Conservation (phyloP, 2,113 vertebrate species). For the Tursiops truncatus region DNA sequence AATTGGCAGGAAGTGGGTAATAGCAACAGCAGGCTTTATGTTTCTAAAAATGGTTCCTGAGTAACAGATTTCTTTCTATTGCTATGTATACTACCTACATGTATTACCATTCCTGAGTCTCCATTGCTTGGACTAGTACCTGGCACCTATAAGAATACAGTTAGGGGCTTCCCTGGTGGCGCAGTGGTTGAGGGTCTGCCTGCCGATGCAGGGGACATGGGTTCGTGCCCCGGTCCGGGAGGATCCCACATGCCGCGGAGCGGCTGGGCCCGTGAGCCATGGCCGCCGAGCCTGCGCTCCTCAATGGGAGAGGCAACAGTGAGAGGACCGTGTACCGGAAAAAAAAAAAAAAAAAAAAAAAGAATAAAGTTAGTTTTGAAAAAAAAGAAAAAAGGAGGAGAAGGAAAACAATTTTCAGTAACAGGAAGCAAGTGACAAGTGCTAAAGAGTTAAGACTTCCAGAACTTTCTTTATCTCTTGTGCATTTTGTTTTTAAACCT, state of each 20-base stretch:
- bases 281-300: too few relatives aligned
- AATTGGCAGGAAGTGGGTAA: background rate
- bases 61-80: background rate
- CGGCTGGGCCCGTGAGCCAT: too few relatives aligned
- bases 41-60: background rate
- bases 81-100: background rate
- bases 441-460: background rate
- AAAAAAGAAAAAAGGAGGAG: background rate
- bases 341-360: background rate
- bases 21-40: background rate
- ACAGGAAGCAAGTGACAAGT: background rate
- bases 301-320: too few relatives aligned
- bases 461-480: background rate
- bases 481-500: background rate
- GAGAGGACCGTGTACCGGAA: too few relatives aligned
- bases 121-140: background rate
- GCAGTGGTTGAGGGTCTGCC: too few relatives aligned
- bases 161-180: too few relatives aligned
- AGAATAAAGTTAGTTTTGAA: background rate
- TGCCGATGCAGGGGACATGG: too few relatives aligned
- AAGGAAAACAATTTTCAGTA: background rate
- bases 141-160: background rate
- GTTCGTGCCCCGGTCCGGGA: too few relatives aligned
- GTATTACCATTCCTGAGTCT: background rate
- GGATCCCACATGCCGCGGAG: too few relatives aligned